A percentile compares a stretch with the other conserved stretches of the same genome.
Conservation (phyloP, 2,888 invertebrate species). For the Callosobruchus maculatus region DNA sequence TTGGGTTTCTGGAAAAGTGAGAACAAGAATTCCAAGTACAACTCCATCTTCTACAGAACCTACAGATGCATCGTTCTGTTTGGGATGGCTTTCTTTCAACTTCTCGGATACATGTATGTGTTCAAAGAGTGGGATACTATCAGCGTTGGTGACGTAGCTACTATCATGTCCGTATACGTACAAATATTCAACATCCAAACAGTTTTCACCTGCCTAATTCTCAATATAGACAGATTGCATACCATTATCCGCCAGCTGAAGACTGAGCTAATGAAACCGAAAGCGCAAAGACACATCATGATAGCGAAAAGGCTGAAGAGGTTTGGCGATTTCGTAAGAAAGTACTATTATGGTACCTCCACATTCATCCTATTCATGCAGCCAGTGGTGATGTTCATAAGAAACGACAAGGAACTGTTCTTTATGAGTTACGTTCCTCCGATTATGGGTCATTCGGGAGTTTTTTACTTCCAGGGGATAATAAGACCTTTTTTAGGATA, state of each 20-base stretch:
- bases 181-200: neutral
- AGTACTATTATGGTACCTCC: neutral
- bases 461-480: neutral
- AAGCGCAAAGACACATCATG: neutral
- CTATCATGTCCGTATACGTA: neutral
- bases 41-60: neutral
- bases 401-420: neutral
- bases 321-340: neutral
- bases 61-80: neutral
- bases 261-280: neutral
- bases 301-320: neutral
- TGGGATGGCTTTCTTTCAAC: neutral
- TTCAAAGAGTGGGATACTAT: neutral
- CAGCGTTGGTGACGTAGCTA: neutral
- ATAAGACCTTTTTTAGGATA: neutral
- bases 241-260: neutral
- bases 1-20: neutral
- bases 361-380: neutral
- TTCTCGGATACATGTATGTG: neutral
- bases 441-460: neutral
- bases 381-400: neutral
- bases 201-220: neutral
- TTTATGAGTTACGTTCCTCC: neutral
- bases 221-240: neutral
- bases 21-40: neutral